A percentile compares a stretch with the other conserved stretches of the same genome.
These are phyloP conservation scores for Chaenodraco wilsoni DNA, from an alignment of 2,797 vertebrate genomes.

Conservation along the genomic window DNA sequence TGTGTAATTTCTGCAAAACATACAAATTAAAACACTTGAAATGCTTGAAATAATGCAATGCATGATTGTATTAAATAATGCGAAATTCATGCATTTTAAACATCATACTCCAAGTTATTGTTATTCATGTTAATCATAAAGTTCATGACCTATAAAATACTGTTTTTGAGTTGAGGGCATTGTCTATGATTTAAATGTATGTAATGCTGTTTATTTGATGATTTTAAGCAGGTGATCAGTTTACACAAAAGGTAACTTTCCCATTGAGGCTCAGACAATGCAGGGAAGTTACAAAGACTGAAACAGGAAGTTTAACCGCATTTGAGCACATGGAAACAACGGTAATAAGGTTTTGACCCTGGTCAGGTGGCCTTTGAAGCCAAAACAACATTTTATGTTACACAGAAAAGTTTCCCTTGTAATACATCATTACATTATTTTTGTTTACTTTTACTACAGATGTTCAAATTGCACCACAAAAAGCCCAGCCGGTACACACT, in stretches of 20 bases:
- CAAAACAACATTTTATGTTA: too few species aligned
- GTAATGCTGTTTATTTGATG: neutral
- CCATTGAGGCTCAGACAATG: slow-evolving; percentile 56
- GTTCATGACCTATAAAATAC: neutral
- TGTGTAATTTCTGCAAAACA: slow-evolving; percentile 2
- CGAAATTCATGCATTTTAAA: neutral
- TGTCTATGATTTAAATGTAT: neutral
- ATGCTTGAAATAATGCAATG: too few species aligned
- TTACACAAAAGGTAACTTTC: slow-evolving; percentile 38
- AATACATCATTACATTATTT: too few species aligned
- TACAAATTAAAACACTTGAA: too few species aligned
- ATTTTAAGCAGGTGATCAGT: slow-evolving; percentile 19
- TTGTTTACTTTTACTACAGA: neutral
- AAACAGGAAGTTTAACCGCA: slow-evolving; percentile 72
- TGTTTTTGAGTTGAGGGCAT: neutral
- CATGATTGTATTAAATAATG: too few species aligned
- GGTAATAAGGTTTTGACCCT: slow-evolving; percentile 13
- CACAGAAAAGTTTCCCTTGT: too few species aligned
- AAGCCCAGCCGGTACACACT: neutral
- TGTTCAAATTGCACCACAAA: neutral
- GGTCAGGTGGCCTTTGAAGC: slow-evolving; percentile 4
- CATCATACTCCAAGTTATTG: neutral
- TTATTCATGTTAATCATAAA: neutral
- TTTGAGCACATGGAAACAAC: slow-evolving; percentile 30
- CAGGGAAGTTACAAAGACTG: slow-evolving; percentile 66